Evolutionary conservation across 2,797 vertebrate species (phyloP).

Genomic region (Spheniscus humboldti): DNA sequence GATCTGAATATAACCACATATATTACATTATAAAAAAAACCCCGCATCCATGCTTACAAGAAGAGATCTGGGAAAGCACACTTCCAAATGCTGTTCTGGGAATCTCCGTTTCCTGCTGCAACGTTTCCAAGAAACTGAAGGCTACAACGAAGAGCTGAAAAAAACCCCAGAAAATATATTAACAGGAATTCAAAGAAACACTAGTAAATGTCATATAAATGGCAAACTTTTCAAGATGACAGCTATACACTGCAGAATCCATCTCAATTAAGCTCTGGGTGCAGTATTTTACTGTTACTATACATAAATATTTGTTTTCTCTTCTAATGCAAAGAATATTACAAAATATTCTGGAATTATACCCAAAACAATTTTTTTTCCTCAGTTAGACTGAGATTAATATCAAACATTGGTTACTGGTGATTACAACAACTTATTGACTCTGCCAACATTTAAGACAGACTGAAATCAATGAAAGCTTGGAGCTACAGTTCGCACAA

Average conservation of each 20-base stretch:
- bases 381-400: neutral
- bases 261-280: neutral
- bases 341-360: neutral
- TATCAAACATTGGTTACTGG: neutral
- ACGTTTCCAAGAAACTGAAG: constrained; percentile 81
- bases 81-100: constrained; percentile 76
- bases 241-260: neutral
- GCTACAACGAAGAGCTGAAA: constrained; percentile 76
- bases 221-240: neutral
- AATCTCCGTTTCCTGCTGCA: constrained; percentile 75
- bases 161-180: neutral
- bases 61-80: constrained; percentile 79
- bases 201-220: neutral
- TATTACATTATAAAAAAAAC: neutral
- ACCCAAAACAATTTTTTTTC: neutral
- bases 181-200: neutral
- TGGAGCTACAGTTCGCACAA: neutral
- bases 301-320: neutral
- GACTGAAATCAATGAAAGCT: neutral
- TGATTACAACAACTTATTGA: neutral
- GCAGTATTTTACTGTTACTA: neutral
- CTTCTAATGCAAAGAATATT: neutral
- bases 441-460: neutral
- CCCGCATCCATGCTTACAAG: constrained; percentile 69
- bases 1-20: neutral